A percentile compares a stretch with the other conserved stretches of the same genome.
These are phyloP conservation scores for Grantiella picta DNA, from an alignment of 2,113 vertebrate genomes.

Conservation along the genomic window DNA sequence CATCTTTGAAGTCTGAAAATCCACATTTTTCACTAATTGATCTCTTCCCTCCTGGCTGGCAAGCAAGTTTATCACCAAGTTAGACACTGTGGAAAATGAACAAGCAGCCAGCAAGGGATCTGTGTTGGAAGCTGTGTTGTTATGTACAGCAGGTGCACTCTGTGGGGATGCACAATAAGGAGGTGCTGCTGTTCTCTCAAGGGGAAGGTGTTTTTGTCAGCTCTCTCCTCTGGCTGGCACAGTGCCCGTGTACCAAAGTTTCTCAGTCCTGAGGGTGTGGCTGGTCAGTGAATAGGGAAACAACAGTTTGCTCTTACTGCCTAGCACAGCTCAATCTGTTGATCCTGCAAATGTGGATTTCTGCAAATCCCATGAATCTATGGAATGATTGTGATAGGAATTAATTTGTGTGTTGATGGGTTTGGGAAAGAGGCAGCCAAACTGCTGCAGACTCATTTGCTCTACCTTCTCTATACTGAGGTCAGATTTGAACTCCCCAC, in stretches of 20 bases:
- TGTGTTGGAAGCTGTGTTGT: not conserved
- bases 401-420: rapidly evolving
- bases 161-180: not conserved
- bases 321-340: not conserved
- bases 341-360: not conserved
- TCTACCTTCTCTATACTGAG: not conserved
- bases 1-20: not conserved
- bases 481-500: not conserved
- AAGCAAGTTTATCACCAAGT: not conserved
- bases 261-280: not conserved
- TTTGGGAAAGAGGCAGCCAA: not conserved
- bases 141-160: not conserved
- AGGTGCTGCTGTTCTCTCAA: not conserved
- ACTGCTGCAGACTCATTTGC: not conserved
- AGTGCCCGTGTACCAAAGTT: rapidly evolving
- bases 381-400: not conserved
- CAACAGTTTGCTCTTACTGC: not conserved
- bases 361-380: not conserved
- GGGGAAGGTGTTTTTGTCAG: not conserved
- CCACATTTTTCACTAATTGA: not conserved
- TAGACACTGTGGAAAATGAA: not conserved
- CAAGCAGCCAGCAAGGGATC: not conserved
- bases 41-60: not conserved
- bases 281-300: not conserved
- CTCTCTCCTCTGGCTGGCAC: not conserved